Evolutionary conservation across 2,888 invertebrate genomes (phyloP), one percentile per base, ranked within the genome.

Genomic region (Orchesellides sinensis): DNA sequence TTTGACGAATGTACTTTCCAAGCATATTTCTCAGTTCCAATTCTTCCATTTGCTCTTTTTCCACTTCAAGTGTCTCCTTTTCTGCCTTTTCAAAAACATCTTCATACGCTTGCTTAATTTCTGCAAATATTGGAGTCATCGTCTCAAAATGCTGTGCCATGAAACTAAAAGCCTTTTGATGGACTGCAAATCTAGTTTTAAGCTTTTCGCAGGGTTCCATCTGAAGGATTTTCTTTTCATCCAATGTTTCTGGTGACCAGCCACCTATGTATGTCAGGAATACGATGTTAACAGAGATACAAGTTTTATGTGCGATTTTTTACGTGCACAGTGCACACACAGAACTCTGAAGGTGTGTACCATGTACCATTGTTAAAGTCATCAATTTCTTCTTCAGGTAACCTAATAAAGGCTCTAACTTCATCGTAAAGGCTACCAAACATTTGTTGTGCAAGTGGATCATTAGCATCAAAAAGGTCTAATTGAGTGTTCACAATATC

Each of bases 31-130:
- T 47, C 12, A 83, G 23, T 45, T 61, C 69, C 32, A 83, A 49
- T 27, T 83, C 70, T 12, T 83, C 80, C 75, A 80, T 63, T 45
- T 74, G 74, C 25, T 78, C 74, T 32, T 54, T 63, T 49, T 80
- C 75, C 23, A 83, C 65, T n/a, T 80, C 80, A 54, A 56, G 25
- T 8, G 74, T 70, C 56, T 83, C 80, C 56, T 65, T 73, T 32
- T 83, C 79, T 1, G 74, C 79, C 45, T 74, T 79, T 10, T 83
- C 83, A 56, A 83, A 75, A 0, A 80, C 80, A 14, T 83, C 83
- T 35, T 68, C 80, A 45, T 83, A 80, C 4, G 74, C 61, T 12
- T 79, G 80, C 59, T 80, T 83, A 17, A 79, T 80, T 61, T 79
- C 75, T 0, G 74, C 74, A 23, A 80, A 69, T 1, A 83, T 23